Evolutionary conservation across 35 echinoderm and acorn worm genomes (phyloP).

Genomic region (Amphiura filiformis): DNA sequence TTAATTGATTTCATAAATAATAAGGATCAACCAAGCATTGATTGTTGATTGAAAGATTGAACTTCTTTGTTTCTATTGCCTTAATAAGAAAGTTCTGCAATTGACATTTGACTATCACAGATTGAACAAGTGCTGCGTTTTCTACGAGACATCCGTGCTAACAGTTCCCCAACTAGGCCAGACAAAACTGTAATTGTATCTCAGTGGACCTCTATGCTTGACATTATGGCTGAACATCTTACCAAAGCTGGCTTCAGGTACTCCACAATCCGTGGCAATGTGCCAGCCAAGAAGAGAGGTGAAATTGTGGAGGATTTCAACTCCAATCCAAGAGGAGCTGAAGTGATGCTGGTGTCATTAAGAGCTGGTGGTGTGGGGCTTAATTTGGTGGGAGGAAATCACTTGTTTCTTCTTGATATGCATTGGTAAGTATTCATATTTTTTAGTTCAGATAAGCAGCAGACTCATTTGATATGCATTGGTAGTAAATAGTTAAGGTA

Average conservation of each 20-base stretch:
- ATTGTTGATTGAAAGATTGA: no score
- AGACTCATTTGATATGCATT: no score
- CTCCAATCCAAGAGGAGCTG: slow-evolving; percentile 59
- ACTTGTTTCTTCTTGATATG: slow-evolving; percentile 92
- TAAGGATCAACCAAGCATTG: no score
- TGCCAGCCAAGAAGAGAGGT: slow-evolving; percentile 75
- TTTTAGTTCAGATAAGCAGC: no score
- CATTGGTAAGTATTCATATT: slow-evolving; percentile 73
- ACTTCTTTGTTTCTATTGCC: no score
- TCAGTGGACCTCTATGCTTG: slow-evolving; percentile 98
- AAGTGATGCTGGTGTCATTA: slow-evolving; percentile 90
- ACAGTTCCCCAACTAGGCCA: not conserved
- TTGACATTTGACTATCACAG: no score
- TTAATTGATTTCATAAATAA: no score
- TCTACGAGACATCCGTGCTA: slow-evolving; percentile 43
- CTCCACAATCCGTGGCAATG: slow-evolving; percentile 68
- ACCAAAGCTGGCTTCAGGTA: slow-evolving; percentile 46
- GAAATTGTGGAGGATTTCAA: slow-evolving; percentile 94
- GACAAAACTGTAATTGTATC: slow-evolving; percentile 92
- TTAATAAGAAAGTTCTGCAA: no score
- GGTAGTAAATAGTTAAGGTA: no score
- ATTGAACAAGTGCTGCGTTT: slow-evolving; percentile 52
- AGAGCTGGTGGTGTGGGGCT: slow-evolving; percentile 84
- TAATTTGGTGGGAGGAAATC: slow-evolving; percentile 96
- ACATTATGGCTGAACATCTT: slow-evolving; percentile 69